Evolutionary conservation across 2,888 invertebrate genomes (phyloP).

Genomic region (Torymus auratus): DNA sequence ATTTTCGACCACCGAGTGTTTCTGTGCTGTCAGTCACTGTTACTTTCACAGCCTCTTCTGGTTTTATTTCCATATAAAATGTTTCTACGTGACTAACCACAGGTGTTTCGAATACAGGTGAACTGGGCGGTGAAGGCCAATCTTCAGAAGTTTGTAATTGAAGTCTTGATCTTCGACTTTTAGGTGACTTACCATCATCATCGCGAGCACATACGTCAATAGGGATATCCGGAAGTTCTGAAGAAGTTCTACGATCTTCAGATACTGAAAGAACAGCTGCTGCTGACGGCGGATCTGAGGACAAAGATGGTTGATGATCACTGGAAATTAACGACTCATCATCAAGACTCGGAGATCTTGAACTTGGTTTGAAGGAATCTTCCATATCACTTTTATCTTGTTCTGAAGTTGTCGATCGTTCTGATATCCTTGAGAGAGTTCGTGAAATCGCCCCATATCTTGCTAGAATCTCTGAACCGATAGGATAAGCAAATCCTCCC

Average conservation of each 20-base stretch:
- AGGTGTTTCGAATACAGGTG: conserved; percentile 83
- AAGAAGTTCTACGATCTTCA: conserved; percentile 89
- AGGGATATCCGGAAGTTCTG: conserved; percentile 90
- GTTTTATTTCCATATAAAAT: conserved; percentile 87
- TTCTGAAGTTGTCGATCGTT: conserved; percentile 91
- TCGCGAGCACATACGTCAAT: conserved; percentile 83
- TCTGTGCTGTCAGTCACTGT: conserved; percentile 85
- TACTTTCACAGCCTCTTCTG: conserved; percentile 87
- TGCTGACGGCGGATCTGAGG: conserved; percentile 86
- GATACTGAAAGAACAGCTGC: conserved; percentile 80
- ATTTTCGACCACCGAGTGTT: conserved; percentile 77
- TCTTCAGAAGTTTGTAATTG: conserved; percentile 84
- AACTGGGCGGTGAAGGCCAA: conserved; percentile 89
- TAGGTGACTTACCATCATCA: conserved; percentile 73
- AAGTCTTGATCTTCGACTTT: conserved; percentile 65
- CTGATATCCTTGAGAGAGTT: conserved; percentile 91
- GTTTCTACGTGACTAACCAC: conserved; percentile 88
- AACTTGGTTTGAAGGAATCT: conserved; percentile 91
- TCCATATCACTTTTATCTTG: conserved; percentile 90
- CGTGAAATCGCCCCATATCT: conserved; percentile 87
- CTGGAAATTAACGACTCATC: conserved; percentile 90
- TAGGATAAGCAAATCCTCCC: conserved; percentile 85
- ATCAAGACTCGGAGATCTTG: conserved; percentile 89
- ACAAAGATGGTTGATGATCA: conserved; percentile 90
- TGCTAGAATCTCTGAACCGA: conserved; percentile 83